Conservation (phyloP, 2,888 invertebrate species). For the Carabus problematicus region DNA sequence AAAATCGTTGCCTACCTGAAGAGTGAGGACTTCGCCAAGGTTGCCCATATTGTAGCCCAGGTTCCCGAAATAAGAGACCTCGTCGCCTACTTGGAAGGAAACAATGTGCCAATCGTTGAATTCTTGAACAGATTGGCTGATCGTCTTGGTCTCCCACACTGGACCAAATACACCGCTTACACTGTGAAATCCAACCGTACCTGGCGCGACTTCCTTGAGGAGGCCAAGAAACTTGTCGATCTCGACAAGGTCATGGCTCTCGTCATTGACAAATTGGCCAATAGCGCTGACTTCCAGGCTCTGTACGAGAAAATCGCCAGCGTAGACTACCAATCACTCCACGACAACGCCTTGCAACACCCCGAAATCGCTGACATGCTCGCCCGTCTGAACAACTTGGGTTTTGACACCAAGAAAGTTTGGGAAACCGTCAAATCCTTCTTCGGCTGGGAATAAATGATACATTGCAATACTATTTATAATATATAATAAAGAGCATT, state of each 20-base stretch:
- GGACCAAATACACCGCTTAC: neutral
- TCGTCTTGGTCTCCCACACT: slow-evolving; percentile 13
- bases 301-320: slow-evolving; percentile 47
- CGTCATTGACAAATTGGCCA: slow-evolving; percentile 46
- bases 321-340: slow-evolving; percentile 45
- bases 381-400: slow-evolving; percentile 45
- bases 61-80: slow-evolving; percentile 45
- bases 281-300: slow-evolving; percentile 47
- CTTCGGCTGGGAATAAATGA: slow-evolving; percentile 47
- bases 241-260: slow-evolving; percentile 44
- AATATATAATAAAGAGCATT: slow-evolving; percentile 3
- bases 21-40: slow-evolving; percentile 42
- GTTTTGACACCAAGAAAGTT: slow-evolving; percentile 46
- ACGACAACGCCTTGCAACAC: slow-evolving; percentile 47
- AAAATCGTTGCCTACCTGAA: slow-evolving; percentile 46
- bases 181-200: slow-evolving; percentile 10
- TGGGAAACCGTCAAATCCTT: slow-evolving; percentile 46
- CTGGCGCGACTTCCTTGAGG: slow-evolving; percentile 44
- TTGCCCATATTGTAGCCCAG: slow-evolving; percentile 39
- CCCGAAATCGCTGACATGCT: slow-evolving; percentile 46
- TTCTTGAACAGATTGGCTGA: slow-evolving; percentile 12
- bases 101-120: slow-evolving; percentile 8
- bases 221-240: slow-evolving; percentile 47
- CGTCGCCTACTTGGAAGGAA: slow-evolving; percentile 28
- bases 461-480: slow-evolving; percentile 12